Conservation (phyloP, 2,888 invertebrate species). For the Drosophila anomelani region DNA sequence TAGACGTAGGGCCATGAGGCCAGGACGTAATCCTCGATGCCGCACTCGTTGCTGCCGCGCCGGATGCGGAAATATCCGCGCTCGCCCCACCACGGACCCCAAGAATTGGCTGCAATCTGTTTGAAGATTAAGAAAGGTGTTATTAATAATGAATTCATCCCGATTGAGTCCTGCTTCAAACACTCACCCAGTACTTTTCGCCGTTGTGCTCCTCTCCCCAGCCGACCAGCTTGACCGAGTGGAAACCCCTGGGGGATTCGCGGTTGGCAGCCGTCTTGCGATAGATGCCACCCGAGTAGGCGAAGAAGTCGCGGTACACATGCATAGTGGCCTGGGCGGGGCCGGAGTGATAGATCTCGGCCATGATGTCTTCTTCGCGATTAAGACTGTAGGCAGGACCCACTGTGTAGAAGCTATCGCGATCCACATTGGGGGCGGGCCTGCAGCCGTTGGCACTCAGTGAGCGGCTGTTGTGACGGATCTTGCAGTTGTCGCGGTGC, state of each 20-base stretch:
- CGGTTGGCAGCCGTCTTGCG: constrained; percentile 87
- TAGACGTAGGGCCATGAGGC: constrained; percentile 88
- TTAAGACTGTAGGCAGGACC: constrained; percentile 91
- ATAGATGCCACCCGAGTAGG: constrained; percentile 94
- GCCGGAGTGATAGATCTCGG: constrained; percentile 94
- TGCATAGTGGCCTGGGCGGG: constrained; percentile 97
- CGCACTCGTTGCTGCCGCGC: constrained; percentile 93
- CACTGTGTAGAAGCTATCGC: constrained; percentile 89
- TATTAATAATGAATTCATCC: background rate
- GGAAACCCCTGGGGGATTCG: constrained; percentile 89
- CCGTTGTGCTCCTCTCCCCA: constrained; percentile 92
- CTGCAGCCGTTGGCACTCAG: constrained; percentile 86
- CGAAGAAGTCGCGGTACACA: constrained; percentile 96
- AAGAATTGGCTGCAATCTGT: constrained; percentile 96
- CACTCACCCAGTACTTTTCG: constrained; percentile 93
- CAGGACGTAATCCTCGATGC: constrained; percentile 95
- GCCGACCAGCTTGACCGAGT: constrained; percentile 96
- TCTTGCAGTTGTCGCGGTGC: constrained; percentile 87
- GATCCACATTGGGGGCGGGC: constrained; percentile 82
- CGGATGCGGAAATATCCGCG: constrained; percentile 94
- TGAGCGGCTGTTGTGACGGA: constrained; percentile 85
- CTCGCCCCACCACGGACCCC: constrained; percentile 97
- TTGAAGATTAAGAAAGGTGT: constrained; percentile 58
- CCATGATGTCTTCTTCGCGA: constrained; percentile 94
- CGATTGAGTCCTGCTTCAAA: no score